Conservation (phyloP, 2,113 vertebrate genomes). For the Nyctereutes procyonoides region DNA sequence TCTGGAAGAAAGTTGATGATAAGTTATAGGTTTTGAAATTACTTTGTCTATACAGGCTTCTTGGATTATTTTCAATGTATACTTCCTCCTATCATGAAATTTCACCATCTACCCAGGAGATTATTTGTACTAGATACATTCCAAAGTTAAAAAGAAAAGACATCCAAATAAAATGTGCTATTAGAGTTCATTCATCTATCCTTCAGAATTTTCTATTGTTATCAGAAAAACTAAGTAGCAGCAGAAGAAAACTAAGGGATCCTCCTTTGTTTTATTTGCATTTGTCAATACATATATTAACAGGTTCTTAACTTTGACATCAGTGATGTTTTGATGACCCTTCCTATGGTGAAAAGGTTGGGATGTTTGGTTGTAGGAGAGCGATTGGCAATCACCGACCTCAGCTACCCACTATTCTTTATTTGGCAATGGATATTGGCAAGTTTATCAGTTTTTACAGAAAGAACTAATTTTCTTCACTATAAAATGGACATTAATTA, state of each 20-base stretch:
- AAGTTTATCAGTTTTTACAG: slow-evolving; percentile 24
- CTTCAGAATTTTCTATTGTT: background rate
- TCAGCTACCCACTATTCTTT: background rate
- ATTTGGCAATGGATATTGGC: background rate
- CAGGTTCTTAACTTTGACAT: background rate
- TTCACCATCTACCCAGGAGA: background rate
- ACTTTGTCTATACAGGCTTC: background rate
- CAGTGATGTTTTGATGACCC: background rate
- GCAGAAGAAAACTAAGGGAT: background rate
- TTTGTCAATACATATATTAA: background rate
- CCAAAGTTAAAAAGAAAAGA: slow-evolving; percentile 1
- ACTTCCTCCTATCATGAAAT: background rate
- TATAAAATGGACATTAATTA: background rate
- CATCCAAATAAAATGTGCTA: background rate
- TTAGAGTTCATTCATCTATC: background rate
- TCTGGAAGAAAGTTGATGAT: background rate
- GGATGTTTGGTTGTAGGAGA: background rate
- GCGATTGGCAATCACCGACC: background rate
- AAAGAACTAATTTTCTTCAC: slow-evolving; percentile 21
- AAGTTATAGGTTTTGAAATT: background rate
- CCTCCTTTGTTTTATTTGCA: background rate
- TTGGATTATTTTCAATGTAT: background rate
- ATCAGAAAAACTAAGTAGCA: background rate
- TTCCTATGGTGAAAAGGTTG: background rate
- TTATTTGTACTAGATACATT: background rate